Evolutionary conservation across 2,113 vertebrate species (phyloP).

Genomic region (Pseudois nayaur): DNA sequence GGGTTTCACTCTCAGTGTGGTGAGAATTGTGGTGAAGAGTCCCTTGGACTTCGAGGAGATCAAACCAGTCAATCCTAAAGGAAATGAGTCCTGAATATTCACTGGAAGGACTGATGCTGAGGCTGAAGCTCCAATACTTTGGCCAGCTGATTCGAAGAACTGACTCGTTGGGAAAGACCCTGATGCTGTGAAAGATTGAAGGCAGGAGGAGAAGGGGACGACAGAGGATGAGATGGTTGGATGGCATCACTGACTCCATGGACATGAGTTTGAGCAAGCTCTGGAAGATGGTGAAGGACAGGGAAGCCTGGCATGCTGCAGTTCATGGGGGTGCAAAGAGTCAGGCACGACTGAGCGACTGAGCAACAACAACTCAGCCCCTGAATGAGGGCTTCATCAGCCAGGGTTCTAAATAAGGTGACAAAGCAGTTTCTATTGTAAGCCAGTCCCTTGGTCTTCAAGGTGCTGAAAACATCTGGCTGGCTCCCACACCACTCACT

Average conservation of each 20-base stretch:
- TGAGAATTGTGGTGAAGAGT: not conserved
- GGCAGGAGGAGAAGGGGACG: not conserved
- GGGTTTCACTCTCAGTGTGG: not conserved
- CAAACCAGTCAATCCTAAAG: not conserved
- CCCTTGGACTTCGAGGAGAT: not conserved
- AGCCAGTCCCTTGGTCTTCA: not conserved
- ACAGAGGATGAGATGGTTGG: not conserved
- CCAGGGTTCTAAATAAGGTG: not conserved
- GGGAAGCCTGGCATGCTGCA: not conserved
- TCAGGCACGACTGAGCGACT: not conserved
- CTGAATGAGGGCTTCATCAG: not conserved
- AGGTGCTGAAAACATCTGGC: conserved; percentile 10
- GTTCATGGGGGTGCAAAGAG: not conserved
- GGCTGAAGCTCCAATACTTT: not conserved
- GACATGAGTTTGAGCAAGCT: not conserved
- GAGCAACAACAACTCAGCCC: not conserved
- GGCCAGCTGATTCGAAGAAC: not conserved
- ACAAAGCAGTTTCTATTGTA: not conserved
- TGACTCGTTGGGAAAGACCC: not conserved
- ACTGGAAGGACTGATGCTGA: not conserved
- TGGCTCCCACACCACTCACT: not conserved
- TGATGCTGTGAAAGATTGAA: not conserved
- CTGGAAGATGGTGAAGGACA: not conserved
- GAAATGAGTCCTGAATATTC: not conserved
- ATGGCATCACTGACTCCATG: not conserved